Evolutionary conservation across 2,797 vertebrate genomes (phyloP).

Genomic region (Falco berigora): DNA sequence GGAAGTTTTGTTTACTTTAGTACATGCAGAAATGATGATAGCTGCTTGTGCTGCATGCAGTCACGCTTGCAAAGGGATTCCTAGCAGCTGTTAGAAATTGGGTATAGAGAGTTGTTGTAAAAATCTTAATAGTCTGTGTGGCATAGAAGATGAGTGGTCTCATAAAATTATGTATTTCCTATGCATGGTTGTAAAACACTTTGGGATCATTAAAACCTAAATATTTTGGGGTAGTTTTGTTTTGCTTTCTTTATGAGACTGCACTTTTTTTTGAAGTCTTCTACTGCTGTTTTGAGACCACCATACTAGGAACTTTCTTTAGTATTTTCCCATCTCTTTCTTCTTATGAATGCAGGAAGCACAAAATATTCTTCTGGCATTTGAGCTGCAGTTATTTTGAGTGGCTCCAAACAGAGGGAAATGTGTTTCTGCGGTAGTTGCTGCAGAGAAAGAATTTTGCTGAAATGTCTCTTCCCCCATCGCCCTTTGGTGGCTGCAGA

Average conservation of each 20-base stretch:
- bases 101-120: neutral
- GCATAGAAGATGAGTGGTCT: neutral
- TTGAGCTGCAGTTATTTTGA: constrained; percentile 50
- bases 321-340: constrained; percentile 38
- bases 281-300: constrained; percentile 2
- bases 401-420: constrained; percentile 44
- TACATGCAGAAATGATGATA: neutral
- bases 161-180: neutral
- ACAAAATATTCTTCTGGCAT: constrained; percentile 53
- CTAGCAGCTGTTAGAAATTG: neutral
- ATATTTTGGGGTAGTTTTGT: neutral
- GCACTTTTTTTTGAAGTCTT: neutral
- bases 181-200: neutral
- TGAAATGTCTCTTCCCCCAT: constrained; percentile 53
- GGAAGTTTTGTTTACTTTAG: neutral
- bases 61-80: neutral
- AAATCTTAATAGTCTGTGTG: neutral
- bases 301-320: constrained; percentile 6
- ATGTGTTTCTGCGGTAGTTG: constrained; percentile 58
- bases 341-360: constrained; percentile 4
- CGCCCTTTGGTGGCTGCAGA: constrained; percentile 48
- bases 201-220: neutral
- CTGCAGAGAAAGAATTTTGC: constrained; percentile 54
- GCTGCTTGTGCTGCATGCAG: neutral
- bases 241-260: neutral